Evolutionary conservation across 2,888 invertebrate species (phyloP).

Genomic region (Prenolepis imparis): DNA sequence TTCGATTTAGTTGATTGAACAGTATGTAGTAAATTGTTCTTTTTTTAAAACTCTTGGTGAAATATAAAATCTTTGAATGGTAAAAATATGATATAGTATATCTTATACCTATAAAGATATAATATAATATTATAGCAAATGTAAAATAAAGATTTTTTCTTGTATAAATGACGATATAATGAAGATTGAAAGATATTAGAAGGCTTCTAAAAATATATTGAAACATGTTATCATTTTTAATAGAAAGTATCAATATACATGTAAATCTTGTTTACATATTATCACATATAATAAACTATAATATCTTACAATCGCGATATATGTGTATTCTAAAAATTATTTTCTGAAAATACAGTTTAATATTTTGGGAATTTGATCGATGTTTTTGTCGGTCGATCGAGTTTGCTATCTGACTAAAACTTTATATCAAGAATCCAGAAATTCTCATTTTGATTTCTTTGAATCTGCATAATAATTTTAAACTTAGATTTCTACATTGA

Average conservation of each 20-base stretch:
- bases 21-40: not conserved
- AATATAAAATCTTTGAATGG: not conserved
- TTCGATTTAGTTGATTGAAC: not conserved
- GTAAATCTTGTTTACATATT: not conserved
- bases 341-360: slow-evolving; percentile 10
- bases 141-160: not conserved
- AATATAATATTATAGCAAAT: not conserved
- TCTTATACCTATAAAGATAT: not conserved
- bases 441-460: too few species aligned
- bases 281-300: not conserved
- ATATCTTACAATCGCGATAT: too few species aligned
- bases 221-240: not conserved
- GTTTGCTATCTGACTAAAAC: slow-evolving; percentile 6
- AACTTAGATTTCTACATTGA: too few species aligned
- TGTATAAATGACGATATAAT: not conserved
- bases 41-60: not conserved
- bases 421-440: too few species aligned
- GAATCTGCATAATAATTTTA: too few species aligned
- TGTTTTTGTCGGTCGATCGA: slow-evolving; percentile 1
- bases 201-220: not conserved
- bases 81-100: not conserved
- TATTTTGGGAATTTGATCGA: not conserved
- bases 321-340: not conserved
- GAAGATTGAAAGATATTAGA: not conserved
- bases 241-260: not conserved